A percentile compares a stretch with the other conserved stretches of the same genome.
These are phyloP conservation scores for Acromyrmex echinatior DNA, from an alignment of 1,140 invertebrate genomes.

Conservation along the genomic window DNA sequence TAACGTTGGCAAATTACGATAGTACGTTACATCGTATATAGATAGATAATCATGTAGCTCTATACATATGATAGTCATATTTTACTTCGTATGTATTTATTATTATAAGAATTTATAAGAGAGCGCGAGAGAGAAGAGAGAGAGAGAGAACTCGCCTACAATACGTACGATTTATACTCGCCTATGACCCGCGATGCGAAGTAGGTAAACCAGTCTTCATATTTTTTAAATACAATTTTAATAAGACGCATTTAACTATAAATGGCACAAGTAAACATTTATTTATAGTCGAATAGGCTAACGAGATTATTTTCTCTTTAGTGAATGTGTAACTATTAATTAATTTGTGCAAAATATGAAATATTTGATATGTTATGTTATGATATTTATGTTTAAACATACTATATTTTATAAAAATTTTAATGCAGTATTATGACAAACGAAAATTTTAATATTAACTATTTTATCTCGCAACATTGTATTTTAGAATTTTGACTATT, in stretches of 20 bases:
- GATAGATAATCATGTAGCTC: constrained; percentile 41
- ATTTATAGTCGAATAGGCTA: not conserved
- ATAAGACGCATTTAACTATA: not conserved
- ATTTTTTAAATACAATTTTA: constrained; percentile 27
- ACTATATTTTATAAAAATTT: not conserved
- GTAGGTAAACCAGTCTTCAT: constrained; percentile 22
- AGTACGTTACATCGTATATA: not conserved
- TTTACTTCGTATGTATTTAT: constrained; percentile 40
- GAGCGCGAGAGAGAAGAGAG: not conserved
- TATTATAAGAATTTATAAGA: constrained; percentile 26
- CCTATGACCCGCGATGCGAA: not conserved
- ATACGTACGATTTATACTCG: constrained; percentile 10
- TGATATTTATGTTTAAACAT: not conserved
- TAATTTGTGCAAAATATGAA: not conserved
- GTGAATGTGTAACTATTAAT: not conserved
- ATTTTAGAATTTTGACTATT: too few relatives aligned
- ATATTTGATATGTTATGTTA: not conserved
- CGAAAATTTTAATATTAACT: not conserved
- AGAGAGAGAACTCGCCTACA: not conserved
- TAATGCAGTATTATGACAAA: not conserved
- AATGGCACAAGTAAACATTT: not conserved
- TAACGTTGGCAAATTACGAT: constrained; percentile 39
- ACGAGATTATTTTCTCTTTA: constrained; percentile 11
- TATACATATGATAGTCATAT: constrained; percentile 27
- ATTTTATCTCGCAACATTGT: not conserved